Conservation (phyloP, 2,888 invertebrate species). For the Scrobipalpa atriplicella region DNA sequence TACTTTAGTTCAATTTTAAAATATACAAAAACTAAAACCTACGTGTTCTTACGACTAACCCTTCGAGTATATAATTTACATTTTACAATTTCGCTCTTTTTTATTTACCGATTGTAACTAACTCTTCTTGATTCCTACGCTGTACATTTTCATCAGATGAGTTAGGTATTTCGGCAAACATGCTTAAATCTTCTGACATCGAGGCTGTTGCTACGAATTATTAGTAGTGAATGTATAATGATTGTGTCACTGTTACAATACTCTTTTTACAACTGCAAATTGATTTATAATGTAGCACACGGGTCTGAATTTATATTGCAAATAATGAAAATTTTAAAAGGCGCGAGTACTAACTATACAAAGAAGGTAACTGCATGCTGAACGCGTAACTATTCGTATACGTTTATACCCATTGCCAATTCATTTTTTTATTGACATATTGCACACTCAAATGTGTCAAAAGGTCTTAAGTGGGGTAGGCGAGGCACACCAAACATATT, state of each 20-base stretch:
- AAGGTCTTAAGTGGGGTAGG: constrained; percentile 1
- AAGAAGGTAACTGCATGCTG: neutral
- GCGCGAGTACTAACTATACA: neutral
- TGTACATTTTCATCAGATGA: neutral
- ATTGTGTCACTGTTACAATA: constrained; percentile 20
- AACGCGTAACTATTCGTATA: too few relatives aligned
- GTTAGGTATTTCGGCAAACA: constrained; percentile 1
- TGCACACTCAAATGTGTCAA: constrained; percentile 5
- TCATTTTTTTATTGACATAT: neutral
- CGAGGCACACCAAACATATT: neutral
- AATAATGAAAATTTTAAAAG: neutral
- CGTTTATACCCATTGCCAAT: too few relatives aligned
- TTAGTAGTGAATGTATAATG: constrained; percentile 12
- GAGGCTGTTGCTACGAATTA: constrained; percentile 27
- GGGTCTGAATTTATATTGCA: constrained; percentile 49
- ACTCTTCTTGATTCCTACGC: neutral
- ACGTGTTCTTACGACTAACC: constrained; percentile 1
- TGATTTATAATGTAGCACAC: constrained; percentile 45
- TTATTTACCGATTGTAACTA: neutral
- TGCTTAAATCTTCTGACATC: neutral
- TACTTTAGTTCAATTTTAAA: neutral
- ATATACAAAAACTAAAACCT: constrained; percentile 10
- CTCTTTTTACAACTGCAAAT: constrained; percentile 15
- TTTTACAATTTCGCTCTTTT: neutral
- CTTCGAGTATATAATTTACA: neutral